These are phyloP conservation scores for Erythrolamprus reginae DNA, from an alignment of 2,113 vertebrate genomes.

Conservation along the genomic window DNA sequence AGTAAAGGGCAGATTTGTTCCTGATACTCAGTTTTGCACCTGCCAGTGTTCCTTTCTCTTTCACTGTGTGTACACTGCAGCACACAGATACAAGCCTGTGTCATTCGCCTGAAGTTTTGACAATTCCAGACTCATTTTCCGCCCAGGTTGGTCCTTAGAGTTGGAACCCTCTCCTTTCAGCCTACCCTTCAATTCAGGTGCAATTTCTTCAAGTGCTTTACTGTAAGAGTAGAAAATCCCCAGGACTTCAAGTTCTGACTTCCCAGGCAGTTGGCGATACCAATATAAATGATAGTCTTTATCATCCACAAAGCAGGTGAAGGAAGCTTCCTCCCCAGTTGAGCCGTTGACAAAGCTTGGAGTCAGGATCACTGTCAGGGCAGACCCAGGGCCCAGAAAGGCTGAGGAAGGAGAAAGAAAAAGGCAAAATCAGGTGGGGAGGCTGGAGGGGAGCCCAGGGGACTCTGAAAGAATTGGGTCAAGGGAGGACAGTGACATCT, in stretches of 20 bases:
- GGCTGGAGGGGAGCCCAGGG: not conserved
- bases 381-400: not conserved
- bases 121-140: too few species aligned
- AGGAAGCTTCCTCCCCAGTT: rapidly evolving
- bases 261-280: not conserved
- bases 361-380: not conserved
- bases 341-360: not conserved
- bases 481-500: not conserved
- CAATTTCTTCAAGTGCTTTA: not conserved
- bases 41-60: too few species aligned
- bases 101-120: too few species aligned
- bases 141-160: too few species aligned
- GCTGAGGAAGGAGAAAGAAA: not conserved
- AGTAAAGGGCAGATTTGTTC: too few species aligned
- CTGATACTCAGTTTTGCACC: too few species aligned
- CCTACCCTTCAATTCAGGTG: not conserved
- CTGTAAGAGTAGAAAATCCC: not conserved
- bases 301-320: not conserved
- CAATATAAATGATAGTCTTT: not conserved
- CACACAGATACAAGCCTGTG: too few species aligned
- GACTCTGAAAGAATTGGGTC: not conserved
- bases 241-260: not conserved
- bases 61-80: too few species aligned
- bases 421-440: not conserved
- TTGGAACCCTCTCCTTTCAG: not conserved